These are phyloP conservation scores for Andrena trimmerana DNA, from an alignment of 2,888 invertebrate species.

Conservation along the genomic window DNA sequence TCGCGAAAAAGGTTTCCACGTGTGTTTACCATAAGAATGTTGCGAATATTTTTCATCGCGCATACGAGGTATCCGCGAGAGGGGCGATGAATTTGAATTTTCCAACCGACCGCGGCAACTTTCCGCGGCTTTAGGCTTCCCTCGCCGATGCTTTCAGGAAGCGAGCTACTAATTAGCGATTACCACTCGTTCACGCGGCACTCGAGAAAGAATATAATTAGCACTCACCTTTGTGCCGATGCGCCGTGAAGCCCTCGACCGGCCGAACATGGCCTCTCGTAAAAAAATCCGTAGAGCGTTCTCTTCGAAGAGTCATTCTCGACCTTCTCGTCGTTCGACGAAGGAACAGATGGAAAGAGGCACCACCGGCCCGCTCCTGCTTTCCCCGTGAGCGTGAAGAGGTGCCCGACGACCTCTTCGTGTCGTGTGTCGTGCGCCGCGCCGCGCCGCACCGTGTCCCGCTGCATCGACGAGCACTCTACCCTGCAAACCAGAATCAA, in stretches of 20 bases:
- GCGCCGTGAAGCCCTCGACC: slow-evolving; percentile 63
- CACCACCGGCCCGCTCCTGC: slow-evolving; percentile 14
- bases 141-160: slow-evolving; percentile 68
- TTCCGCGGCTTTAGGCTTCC: slow-evolving; percentile 38
- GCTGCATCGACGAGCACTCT: slow-evolving; percentile 40
- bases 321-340: slow-evolving; percentile 51
- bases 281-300: slow-evolving; percentile 67
- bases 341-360: slow-evolving; percentile 38
- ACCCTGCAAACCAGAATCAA: slow-evolving; percentile 51
- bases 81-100: slow-evolving; percentile 26
- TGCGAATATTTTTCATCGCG: not conserved
- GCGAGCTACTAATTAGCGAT: slow-evolving; percentile 79
- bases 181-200: slow-evolving; percentile 75
- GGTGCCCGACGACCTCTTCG: slow-evolving; percentile 46
- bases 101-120: slow-evolving; percentile 31
- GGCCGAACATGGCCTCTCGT: slow-evolving; percentile 65
- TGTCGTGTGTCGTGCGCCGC: slow-evolving; percentile 1
- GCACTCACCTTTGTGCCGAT: slow-evolving; percentile 74
- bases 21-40: not conserved
- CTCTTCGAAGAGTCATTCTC: slow-evolving; percentile 69
- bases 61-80: not conserved
- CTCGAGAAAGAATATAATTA: slow-evolving; percentile 79
- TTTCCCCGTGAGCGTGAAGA: slow-evolving; percentile 46
- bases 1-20: not conserved
- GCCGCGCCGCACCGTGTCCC: slow-evolving; percentile 8